Evolutionary conservation across 2,888 invertebrate species (phyloP).

Genomic region (Alviniconcha strummeri): DNA sequence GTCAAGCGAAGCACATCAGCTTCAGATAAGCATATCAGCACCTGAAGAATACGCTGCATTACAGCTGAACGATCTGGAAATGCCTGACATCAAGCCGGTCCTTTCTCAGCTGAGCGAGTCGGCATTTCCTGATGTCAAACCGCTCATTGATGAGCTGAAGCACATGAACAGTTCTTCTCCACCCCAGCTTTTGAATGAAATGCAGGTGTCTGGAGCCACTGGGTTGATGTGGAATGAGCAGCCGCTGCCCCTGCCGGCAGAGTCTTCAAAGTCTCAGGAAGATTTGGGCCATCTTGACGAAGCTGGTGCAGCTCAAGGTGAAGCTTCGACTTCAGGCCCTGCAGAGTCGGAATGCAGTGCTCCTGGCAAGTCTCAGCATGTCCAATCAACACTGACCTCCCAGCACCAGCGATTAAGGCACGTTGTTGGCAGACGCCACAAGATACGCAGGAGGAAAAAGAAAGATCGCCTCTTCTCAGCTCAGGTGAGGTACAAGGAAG

Average conservation of each 20-base stretch:
- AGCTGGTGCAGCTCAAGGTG: not conserved
- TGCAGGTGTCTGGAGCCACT: too few species aligned
- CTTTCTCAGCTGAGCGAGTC: not conserved
- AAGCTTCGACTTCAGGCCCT: too few species aligned
- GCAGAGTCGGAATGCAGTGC: not conserved
- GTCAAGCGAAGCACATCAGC: not conserved
- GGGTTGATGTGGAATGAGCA: not conserved
- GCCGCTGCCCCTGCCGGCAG: not conserved
- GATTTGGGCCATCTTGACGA: not conserved
- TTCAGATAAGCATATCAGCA: not conserved
- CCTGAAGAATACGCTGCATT: not conserved
- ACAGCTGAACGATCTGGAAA: not conserved
- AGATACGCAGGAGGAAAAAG: not conserved
- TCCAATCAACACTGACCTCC: not conserved
- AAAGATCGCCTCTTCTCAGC: not conserved
- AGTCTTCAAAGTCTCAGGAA: not conserved
- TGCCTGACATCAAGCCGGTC: not conserved
- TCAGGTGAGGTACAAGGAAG: not conserved
- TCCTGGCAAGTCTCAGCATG: not conserved
- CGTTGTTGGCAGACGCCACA: not conserved
- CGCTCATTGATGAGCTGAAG: not conserved
- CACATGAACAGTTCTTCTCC: not conserved
- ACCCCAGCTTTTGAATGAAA: not conserved
- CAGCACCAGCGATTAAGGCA: too few species aligned
- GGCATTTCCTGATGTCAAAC: not conserved